Base-by-base conservation (phyloP, 2,888 invertebrate species). In the Eulithis prunata region DNA sequence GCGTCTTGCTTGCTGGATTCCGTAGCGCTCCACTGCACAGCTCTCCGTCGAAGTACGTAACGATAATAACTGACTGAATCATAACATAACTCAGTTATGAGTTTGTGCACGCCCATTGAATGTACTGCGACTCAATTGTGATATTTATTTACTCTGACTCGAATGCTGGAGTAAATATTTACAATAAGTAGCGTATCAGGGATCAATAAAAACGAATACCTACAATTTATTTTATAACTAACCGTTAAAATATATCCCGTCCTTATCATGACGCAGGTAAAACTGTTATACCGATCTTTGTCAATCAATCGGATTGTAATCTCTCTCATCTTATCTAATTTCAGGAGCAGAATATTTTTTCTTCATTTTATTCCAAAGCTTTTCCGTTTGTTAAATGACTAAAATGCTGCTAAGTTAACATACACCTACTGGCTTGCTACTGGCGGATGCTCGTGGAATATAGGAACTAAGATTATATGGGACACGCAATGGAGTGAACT, bases 81-180 rank as follows among this genome's bases (percentile, higher is more conserved):
- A 77, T 72, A 78, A 73, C 72, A 72, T 76, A 75, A 75, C 68
- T 75, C 71, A 75, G 68, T 75, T 75, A 69, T 75, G 70, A 72
- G 62, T 62, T 58, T 52, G 12, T 64, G 64, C 66, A 62, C 64
- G 68, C 66, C 60, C 59, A 57, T 64, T 52, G 65, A 53, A 64
- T 58, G 57, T 45, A 32, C 45, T 43, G 43, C 38, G 38, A 14
- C 49, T 54, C 43, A 51, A 46, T 47, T 41, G 36, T 41, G 13
- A 45, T 14, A 47, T 47, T 14, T 14, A 47, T 47, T 14, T 47
- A 47, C 45, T 46, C 13, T 4, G 45, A 46, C 6, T 46, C 45
- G 8, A 13, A 6, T 47, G 47, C 14, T 7, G 3, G 3, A 13
- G 47, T 47, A 47, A 47, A 47, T 47, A 47, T 2, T 6, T 7